Evolutionary conservation across 2,888 invertebrate species (phyloP), one percentile per base, ranked within the genome.

Genomic region (Ganaspis brasiliensis): DNA sequence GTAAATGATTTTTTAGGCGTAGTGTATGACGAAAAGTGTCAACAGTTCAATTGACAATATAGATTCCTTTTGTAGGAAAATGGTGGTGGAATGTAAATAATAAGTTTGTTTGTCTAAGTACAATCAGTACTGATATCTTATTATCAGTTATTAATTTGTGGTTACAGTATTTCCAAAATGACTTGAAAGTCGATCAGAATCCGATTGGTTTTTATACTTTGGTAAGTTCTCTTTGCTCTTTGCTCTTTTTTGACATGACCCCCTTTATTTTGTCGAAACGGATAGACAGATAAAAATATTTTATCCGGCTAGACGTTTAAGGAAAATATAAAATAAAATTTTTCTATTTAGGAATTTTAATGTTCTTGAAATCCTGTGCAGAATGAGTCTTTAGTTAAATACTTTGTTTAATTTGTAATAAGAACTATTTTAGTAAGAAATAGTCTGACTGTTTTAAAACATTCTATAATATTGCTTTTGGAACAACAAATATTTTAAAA

Each of bases 11-110:
- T 67, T 21, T 45, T 24, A 37, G 45, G 67, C 45, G 40, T 45
- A 45, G 24, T 45, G 21, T 9, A 24, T 45, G 40, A 40, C 37
- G 9, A 63, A 63, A 61, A 61, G 40, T 63, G 63, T 63, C 63
- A 63, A 40, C 63, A 37, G 63, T 37, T 63, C n/a, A n/a, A n/a
- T 59, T 67, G n/a, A 67, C 40, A n/a, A 45, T 24, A 21, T 45
- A 67, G 26, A 45, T 52, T 52, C 3, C 5, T 10, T 45, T 21
- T 24, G 10, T 14, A n/a, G 9, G 24, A 24, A 24, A 14, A 45
- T 45, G 24, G 21, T 40, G 24, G n/a, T 9, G 40, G 24, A 45
- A 67, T 67, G 67, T 67, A n/a, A 40, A 67, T 45, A n/a, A 45
- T 24, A 45, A 9, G 21, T 21, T 3, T 12, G 24, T 67, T 45